Evolutionary conservation across 2,797 vertebrate genomes (phyloP).

Genomic region (Tragelaphus eurycerus): DNA sequence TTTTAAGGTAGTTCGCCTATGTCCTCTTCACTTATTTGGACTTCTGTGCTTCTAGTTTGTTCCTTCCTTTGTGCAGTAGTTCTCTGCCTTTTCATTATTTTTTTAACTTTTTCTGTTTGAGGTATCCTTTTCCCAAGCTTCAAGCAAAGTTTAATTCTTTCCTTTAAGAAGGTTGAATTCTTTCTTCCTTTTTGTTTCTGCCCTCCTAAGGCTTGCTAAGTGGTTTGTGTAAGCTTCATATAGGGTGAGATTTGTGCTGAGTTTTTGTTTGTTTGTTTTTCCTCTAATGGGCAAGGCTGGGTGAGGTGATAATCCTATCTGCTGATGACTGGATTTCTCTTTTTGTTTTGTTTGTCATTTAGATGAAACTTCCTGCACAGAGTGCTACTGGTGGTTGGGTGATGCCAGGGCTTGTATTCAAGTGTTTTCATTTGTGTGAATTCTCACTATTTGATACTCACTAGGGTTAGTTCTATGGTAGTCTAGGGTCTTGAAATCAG

Average conservation of each 20-base stretch:
- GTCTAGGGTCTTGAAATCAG: not conserved
- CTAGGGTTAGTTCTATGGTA: not conserved
- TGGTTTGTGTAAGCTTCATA: not conserved
- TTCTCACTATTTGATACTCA: not conserved
- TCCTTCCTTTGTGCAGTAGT: not conserved
- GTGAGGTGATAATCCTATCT: not conserved
- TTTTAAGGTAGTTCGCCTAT: not conserved
- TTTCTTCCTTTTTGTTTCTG: not conserved
- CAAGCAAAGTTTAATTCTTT: not conserved
- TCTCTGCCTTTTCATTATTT: not conserved
- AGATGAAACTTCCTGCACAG: not conserved
- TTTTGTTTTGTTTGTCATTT: not conserved
- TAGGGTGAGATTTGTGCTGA: not conserved
- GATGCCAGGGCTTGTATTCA: not conserved
- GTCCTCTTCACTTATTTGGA: not conserved
- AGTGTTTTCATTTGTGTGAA: not conserved
- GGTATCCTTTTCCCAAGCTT: not conserved
- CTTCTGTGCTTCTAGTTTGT: not conserved
- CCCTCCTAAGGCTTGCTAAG: not conserved
- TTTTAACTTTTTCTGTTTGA: not conserved
- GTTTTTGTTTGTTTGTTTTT: not conserved
- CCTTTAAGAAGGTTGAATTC: not conserved
- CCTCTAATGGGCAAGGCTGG: not conserved
- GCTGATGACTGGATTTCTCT: not conserved
- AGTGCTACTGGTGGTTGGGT: not conserved